These are phyloP conservation scores for Sus scrofa DNA, from an alignment of 2,113 vertebrate species.

Conservation along the genomic window T2T-Sscrofa CM000812.6:211565001-211565500, in stretches of 20 bases:
- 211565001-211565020: not conserved
- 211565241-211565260: not conserved
- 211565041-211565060: not conserved
- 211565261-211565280: not conserved
- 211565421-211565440: too few relatives aligned
- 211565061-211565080: not conserved
- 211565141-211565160: not conserved
- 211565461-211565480: too few relatives aligned
- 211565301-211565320: not conserved
- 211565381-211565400: too few relatives aligned
- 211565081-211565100: not conserved
- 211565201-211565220: not conserved
- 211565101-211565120: not conserved
- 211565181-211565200: not conserved
- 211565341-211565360: not conserved
- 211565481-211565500: too few relatives aligned
- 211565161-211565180: not conserved
- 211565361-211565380: not conserved
- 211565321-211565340: not conserved
- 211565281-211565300: slow-evolving; percentile 7
- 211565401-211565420: too few relatives aligned
- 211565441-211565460: too few relatives aligned
- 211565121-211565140: not conserved
- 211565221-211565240: not conserved
- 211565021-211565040: not conserved